These are phyloP conservation scores for Dasyornis broadbenti DNA, from an alignment of 2,113 vertebrate species.

Conservation along the genomic window DNA sequence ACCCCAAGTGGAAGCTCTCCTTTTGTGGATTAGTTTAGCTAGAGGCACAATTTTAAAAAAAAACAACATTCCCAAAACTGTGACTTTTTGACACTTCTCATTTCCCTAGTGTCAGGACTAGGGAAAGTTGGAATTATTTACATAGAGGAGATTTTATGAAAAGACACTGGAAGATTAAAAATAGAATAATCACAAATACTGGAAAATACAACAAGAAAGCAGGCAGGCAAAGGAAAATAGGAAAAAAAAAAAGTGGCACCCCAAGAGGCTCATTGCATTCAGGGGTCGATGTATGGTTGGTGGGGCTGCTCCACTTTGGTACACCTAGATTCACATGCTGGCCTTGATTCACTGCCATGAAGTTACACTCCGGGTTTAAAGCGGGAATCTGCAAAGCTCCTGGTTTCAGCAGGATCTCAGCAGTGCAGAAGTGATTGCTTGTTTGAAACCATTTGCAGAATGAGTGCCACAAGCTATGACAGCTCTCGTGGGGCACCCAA, in stretches of 20 bases:
- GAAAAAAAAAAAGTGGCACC: not conserved
- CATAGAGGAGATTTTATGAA: not conserved
- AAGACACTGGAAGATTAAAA: not conserved
- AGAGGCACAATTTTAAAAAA: not conserved
- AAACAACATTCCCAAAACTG: not conserved
- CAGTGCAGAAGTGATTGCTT: not conserved
- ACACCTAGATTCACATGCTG: not conserved
- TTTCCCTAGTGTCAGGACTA: not conserved
- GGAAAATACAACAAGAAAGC: not conserved
- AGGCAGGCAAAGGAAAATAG: not conserved
- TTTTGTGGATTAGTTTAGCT: not conserved
- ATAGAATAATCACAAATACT: not conserved
- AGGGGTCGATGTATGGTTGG: not conserved
- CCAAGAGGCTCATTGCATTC: not conserved
- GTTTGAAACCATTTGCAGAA: not conserved
- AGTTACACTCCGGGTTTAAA: fast-evolving
- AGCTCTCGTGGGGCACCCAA: not conserved
- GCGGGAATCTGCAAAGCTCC: not conserved
- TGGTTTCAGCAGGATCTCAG: not conserved
- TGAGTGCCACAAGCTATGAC: fast-evolving
- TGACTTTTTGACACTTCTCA: not conserved
- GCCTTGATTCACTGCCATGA: not conserved
- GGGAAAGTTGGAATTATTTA: conserved; percentile 10
- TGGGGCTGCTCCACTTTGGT: not conserved
- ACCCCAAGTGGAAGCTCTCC: not conserved